Evolutionary conservation across 2,888 invertebrate genomes (phyloP), one percentile per base, ranked within the genome.

Genomic region (Girardia tigrina): DNA sequence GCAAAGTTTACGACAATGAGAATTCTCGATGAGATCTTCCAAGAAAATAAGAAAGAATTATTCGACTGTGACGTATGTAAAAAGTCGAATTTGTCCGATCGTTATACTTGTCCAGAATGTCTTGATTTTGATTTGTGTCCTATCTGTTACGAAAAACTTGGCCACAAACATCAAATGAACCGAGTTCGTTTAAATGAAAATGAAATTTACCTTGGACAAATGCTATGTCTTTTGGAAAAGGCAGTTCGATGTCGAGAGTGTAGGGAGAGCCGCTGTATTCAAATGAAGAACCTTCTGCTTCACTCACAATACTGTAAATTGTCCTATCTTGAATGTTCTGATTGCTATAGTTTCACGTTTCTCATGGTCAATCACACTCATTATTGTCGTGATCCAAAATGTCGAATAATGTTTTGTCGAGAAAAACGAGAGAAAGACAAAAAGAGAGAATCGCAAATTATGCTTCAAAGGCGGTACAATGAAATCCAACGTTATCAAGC

Each of bases 61-160:
- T 56, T 8, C n/a, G 56, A 56, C n/a, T 56, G 56, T 16, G 56
- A 56, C 56, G 56, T 56, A 6, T 56, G 56, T n/a, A 56, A 56
- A 56, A 56, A 56, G n/a, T 56, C 56, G 2, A 56, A 56, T 8
- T n/a, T 56, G 2, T 12, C 56, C 56, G 56, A 56, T 56, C 56
- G 56, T 20, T 56, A 56, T 56, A 12, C 56, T n/a, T 56, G 56
- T 56, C 6, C n/a, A 23, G 8, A 56, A 56, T 56, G 56, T n/a
- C 56, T 56, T n/a, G 56, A 56, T 56, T 56, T 56, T n/a, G 56
- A 56, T 56, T 23, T 56, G 8, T 56, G 56, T 56, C 56, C 56
- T n/a, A 23, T 56, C 23, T 56, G 56, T n/a, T 56, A 56, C n/a
- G 56, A 56, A n/a, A 56, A 56, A 56, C 2, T 4, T n/a, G 56